Conservation (phyloP, 2,113 vertebrate genomes). For the Orthonyx spaldingii region DNA sequence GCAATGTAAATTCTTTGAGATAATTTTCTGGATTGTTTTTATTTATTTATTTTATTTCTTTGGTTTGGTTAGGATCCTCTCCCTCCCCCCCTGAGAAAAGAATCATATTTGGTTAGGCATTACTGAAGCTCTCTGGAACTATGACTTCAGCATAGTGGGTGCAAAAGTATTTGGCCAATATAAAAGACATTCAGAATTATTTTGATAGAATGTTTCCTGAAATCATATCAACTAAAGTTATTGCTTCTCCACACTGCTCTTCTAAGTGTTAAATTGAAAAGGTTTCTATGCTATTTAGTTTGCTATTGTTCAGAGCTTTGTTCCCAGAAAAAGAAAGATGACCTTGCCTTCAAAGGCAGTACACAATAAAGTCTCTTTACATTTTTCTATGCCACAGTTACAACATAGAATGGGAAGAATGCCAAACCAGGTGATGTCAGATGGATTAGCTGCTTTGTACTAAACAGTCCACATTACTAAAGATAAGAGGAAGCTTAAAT, state of each 20-base stretch:
- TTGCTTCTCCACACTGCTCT: background rate
- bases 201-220: background rate
- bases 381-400: background rate
- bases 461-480: background rate
- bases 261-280: background rate
- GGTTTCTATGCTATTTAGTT: background rate
- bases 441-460: constrained; percentile 35
- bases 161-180: background rate
- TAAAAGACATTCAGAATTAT: background rate
- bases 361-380: background rate
- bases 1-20: background rate
- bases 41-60: background rate
- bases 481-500: constrained; percentile 21
- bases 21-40: background rate
- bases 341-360: constrained; percentile 8
- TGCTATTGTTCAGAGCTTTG: background rate
- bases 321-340: background rate
- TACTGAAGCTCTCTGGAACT: background rate
- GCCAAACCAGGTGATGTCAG: constrained; percentile 50
- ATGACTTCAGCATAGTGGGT: background rate
- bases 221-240: background rate
- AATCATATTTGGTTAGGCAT: background rate
- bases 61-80: background rate
- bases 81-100: background rate
- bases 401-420: background rate